phyloP scores from a whole-genome alignment of 1,140 invertebrate genomes.

The Trachelipus rathkii region DNA sequence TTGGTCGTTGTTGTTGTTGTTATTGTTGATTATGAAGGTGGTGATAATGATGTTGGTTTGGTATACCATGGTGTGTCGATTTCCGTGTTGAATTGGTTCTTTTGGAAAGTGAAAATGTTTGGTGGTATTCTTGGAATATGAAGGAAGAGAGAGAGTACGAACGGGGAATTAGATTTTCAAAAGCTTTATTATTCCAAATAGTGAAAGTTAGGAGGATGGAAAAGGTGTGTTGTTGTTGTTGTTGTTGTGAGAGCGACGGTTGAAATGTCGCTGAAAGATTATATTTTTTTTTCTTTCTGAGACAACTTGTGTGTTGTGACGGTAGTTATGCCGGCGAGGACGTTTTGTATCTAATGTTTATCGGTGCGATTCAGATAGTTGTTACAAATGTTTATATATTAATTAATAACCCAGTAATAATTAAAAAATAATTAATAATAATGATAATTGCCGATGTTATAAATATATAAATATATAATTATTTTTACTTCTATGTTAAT shows the following conservation, averaged over 20 bases:
- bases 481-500: neutral
- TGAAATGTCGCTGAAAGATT: too few relatives aligned
- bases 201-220: too few relatives aligned
- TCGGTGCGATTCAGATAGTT: neutral
- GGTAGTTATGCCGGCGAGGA: slow-evolving; percentile 2
- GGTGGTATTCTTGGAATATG: neutral
- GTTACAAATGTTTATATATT: too few relatives aligned
- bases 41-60: too few relatives aligned
- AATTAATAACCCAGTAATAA: too few relatives aligned
- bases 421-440: too few relatives aligned
- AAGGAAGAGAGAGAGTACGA: neutral
- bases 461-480: neutral
- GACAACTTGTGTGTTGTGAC: slow-evolving; percentile 6
- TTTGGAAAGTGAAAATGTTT: neutral
- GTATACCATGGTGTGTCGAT: too few relatives aligned
- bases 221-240: too few relatives aligned
- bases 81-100: neutral
- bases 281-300: neutral
- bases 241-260: too few relatives aligned
- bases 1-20: neutral
- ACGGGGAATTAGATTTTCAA: too few relatives aligned
- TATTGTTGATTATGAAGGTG: neutral
- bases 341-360: neutral
- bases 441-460: too few relatives aligned
- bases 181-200: too few relatives aligned